Percentiles rank a stretch among this genome's conserved stretches.
Evolutionary conservation across 2,888 invertebrate genomes (phyloP).

Genomic region (Epinotia bilunana): DNA sequence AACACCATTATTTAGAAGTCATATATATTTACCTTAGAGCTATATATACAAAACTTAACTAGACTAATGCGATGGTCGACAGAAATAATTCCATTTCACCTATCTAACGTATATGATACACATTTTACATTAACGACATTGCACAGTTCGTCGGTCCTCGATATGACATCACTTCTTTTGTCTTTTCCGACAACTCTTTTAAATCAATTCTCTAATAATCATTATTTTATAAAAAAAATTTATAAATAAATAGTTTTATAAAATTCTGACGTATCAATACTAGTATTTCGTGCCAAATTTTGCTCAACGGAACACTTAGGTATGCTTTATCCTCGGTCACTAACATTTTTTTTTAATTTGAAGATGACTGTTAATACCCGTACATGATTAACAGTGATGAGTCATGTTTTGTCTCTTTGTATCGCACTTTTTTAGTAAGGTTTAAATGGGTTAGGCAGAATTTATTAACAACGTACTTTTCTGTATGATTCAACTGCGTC

Average conservation of each 20-base stretch:
- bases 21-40: slow-evolving; percentile 66
- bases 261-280: neutral
- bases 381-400: no score
- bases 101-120: slow-evolving; percentile 79
- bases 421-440: no score
- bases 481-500: no score
- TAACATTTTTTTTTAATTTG: no score
- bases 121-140: slow-evolving; percentile 78
- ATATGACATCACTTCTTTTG: slow-evolving; percentile 67
- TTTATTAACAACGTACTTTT: no score
- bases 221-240: neutral
- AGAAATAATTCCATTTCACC: slow-evolving; percentile 80
- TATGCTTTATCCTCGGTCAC: neutral
- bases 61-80: slow-evolving; percentile 77
- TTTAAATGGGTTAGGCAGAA: no score
- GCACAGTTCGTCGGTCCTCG: slow-evolving; percentile 77
- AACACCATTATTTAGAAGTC: slow-evolving; percentile 78
- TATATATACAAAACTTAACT: slow-evolving; percentile 80
- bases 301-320: neutral
- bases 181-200: slow-evolving; percentile 63
- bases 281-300: no score
- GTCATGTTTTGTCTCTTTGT: no score
- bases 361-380: no score
- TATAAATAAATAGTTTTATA: neutral
- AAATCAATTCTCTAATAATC: neutral